Evolutionary conservation across 2,888 invertebrate species (phyloP).

Genomic region (Liopterus haemorrhoidalis): DNA sequence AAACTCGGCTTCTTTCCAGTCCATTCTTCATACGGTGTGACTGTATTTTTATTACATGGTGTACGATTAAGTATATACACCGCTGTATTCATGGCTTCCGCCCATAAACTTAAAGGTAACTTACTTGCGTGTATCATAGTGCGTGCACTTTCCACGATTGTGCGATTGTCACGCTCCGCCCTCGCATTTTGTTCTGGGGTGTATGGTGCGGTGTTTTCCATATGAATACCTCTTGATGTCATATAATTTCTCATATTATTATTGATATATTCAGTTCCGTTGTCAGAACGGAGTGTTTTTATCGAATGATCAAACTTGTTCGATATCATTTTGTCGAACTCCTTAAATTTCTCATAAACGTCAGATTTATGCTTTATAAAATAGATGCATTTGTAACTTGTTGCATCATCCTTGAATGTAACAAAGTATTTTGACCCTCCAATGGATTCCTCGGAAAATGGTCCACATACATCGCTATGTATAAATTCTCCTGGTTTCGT

Average conservation of each 20-base stretch:
- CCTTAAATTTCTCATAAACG: conserved; percentile 21
- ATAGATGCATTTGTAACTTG: conserved; percentile 24
- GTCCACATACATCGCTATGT: conserved; percentile 26
- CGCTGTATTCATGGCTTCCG: conserved; percentile 33
- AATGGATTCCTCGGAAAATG: conserved; percentile 23
- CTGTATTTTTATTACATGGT: neutral
- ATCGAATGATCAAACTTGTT: conserved; percentile 23
- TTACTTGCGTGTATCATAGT: conserved; percentile 33
- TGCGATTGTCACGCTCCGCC: conserved; percentile 36
- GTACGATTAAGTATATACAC: conserved; percentile 34
- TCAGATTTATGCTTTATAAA: conserved; percentile 28
- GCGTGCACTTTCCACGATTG: conserved; percentile 35
- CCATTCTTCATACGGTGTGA: conserved; percentile 20
- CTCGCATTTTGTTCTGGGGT: conserved; percentile 35
- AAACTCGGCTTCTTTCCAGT: conserved; percentile 15
- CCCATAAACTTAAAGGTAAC: conserved; percentile 35
- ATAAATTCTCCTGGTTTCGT: conserved; percentile 28
- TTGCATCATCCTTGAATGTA: conserved; percentile 27
- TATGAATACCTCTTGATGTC: conserved; percentile 28
- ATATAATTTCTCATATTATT: conserved; percentile 23
- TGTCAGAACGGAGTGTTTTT: conserved; percentile 29
- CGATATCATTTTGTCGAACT: conserved; percentile 17
- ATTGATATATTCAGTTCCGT: conserved; percentile 30
- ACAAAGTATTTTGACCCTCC: conserved; percentile 25
- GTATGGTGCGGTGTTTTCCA: conserved; percentile 28